Evolutionary conservation across 2,113 vertebrate species (phyloP).

Genomic region (Australoheros scitulus): DNA sequence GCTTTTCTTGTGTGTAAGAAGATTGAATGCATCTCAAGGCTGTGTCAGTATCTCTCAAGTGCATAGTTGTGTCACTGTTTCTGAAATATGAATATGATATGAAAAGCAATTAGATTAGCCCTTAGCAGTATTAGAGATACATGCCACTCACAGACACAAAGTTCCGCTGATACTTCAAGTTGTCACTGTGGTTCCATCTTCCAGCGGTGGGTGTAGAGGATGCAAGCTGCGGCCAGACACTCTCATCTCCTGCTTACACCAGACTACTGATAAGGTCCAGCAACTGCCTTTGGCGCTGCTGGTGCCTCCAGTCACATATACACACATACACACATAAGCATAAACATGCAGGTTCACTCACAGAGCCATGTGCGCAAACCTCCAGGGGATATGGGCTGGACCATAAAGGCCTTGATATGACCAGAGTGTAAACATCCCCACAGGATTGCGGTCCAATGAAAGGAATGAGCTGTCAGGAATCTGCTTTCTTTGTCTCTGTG

Average conservation of each 20-base stretch:
- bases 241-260: slow-evolving; percentile 23
- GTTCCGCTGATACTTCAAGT: slow-evolving; percentile 46
- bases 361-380: slow-evolving; percentile 31
- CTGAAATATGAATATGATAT: slow-evolving; percentile 68
- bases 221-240: slow-evolving; percentile 24
- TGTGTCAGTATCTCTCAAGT: slow-evolving; percentile 54
- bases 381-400: slow-evolving; percentile 61
- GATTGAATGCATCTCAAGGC: slow-evolving; percentile 67
- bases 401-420: slow-evolving; percentile 60
- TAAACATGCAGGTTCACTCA: slow-evolving; percentile 23
- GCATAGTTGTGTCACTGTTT: slow-evolving; percentile 62
- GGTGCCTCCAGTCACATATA: slow-evolving; percentile 12
- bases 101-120: slow-evolving; percentile 72
- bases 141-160: slow-evolving; percentile 53
- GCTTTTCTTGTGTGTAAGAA: slow-evolving; percentile 45
- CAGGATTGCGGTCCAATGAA: slow-evolving; percentile 57
- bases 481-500: slow-evolving; percentile 42
- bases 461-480: slow-evolving; percentile 61
- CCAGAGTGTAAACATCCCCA: slow-evolving; percentile 76
- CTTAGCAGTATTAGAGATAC: slow-evolving; percentile 69
- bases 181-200: slow-evolving; percentile 49
- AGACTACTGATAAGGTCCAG: slow-evolving; percentile 44
- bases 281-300: slow-evolving; percentile 12
- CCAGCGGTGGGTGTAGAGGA: slow-evolving; percentile 11
- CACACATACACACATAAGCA: neutral